Conservation (phyloP, 2,113 vertebrate species). For the Megatriorchis doriae region DNA sequence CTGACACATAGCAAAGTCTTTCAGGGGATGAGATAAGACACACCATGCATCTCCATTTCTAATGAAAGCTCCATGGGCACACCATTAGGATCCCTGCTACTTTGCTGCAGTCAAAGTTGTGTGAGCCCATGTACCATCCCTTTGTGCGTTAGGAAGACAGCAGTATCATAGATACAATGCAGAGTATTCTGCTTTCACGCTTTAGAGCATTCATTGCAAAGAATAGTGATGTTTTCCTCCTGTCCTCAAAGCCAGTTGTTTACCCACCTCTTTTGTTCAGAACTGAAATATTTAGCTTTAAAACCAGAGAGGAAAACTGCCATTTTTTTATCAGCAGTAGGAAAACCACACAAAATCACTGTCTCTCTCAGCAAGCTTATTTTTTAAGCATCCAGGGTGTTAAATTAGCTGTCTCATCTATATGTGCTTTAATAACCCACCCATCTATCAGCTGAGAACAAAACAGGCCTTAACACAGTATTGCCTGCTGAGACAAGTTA, state of each 20-base stretch:
- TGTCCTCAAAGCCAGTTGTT: constrained; percentile 3
- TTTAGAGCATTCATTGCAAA: neutral
- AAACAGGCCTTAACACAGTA: neutral
- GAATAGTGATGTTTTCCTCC: neutral
- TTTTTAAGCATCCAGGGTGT: constrained; percentile 6
- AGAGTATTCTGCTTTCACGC: neutral
- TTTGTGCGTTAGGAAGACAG: neutral
- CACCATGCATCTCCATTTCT: neutral
- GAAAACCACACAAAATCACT: neutral
- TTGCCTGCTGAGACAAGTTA: neutral
- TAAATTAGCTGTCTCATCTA: neutral
- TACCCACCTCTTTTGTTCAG: neutral
- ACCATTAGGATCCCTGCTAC: neutral
- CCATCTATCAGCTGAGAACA: neutral
- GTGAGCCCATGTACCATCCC: neutral
- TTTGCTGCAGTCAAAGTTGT: neutral
- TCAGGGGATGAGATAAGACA: neutral
- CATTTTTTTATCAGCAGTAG: neutral
- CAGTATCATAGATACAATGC: neutral
- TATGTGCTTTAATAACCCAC: neutral
- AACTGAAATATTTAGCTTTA: neutral
- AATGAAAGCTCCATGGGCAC: constrained; percentile 48
- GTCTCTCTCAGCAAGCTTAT: neutral
- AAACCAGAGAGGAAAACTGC: neutral
- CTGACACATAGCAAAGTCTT: neutral